These are phyloP conservation scores for Drosophila quinaria DNA, from an alignment of 2,888 invertebrate genomes.

Conservation along the genomic window DNA sequence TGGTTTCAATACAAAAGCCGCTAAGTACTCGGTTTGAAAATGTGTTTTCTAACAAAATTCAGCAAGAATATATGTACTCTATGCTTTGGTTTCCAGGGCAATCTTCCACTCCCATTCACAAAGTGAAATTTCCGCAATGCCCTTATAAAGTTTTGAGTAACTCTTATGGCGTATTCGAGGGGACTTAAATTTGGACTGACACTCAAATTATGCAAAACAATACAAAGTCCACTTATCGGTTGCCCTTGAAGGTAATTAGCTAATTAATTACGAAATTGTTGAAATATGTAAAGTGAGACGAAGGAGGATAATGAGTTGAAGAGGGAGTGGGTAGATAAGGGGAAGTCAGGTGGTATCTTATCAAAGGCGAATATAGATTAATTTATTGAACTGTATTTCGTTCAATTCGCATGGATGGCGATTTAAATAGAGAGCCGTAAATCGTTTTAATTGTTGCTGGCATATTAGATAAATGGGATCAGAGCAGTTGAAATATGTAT, in stretches of 20 bases:
- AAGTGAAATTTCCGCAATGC: neutral
- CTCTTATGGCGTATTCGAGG: conserved; percentile 15
- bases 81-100: neutral
- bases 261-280: conserved; percentile 71
- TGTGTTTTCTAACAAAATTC: neutral
- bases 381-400: conserved; percentile 66
- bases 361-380: conserved; percentile 56
- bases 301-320: conserved; percentile 1
- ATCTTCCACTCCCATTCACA: neutral
- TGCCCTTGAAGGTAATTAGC: conserved; percentile 67
- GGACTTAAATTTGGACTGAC: conserved; percentile 6
- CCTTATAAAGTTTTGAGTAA: conserved; percentile 28
- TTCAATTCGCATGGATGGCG: conserved; percentile 15
- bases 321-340: neutral
- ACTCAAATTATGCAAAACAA: conserved; percentile 63
- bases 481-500: conserved; percentile 72
- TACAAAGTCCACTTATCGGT: conserved; percentile 43
- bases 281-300: conserved; percentile 1
- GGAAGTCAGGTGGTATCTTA: conserved; percentile 5
- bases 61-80: neutral
- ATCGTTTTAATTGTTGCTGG: conserved; percentile 76
- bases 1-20: neutral
- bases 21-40: neutral
- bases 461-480: conserved; percentile 74
- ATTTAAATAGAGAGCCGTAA: conserved; percentile 57